phyloP scores from a whole-genome alignment of 2,113 vertebrate species.

The Coryphaenoides rupestris region DNA sequence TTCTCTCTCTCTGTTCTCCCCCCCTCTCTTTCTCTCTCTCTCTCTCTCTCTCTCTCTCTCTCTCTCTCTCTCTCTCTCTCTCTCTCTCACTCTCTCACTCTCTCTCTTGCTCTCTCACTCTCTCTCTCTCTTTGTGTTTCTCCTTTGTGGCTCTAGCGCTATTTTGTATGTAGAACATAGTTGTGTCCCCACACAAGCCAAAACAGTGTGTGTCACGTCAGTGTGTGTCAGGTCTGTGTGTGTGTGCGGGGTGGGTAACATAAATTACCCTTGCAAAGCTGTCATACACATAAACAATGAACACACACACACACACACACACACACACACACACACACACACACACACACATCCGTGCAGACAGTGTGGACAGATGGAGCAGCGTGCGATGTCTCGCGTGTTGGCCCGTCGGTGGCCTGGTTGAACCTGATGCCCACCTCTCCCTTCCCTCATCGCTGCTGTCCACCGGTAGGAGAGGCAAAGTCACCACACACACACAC shows the following conservation, averaged over 20 bases:
- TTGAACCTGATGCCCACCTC: conserved; percentile 43
- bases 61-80: conserved; percentile 8
- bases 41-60: conserved; percentile 6
- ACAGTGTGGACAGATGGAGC: conserved; percentile 66
- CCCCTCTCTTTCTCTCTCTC: background rate
- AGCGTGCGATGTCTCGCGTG: conserved; percentile 64
- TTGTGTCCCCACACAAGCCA: background rate
- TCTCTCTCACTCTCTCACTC: too few species aligned
- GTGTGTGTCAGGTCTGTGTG: conserved; percentile 9
- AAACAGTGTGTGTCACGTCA: conserved; percentile 1
- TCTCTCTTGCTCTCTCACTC: too few species aligned
- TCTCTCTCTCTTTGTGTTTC: too few species aligned
- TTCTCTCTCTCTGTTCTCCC: conserved; percentile 9
- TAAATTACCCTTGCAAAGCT: conserved; percentile 29
- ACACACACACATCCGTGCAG: conserved; percentile 14
- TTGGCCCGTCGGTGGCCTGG: conserved; percentile 50
- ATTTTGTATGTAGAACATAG: background rate
- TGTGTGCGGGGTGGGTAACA: conserved; percentile 14
- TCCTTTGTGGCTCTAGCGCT: background rate
- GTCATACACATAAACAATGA: conserved; percentile 21
- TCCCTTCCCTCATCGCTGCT: background rate
- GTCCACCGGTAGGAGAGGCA: conserved; percentile 34
- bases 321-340: conserved; percentile 5
- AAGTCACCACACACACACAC: conserved; percentile 23
- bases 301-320: conserved; percentile 1